Base-by-base conservation (phyloP, 2,888 invertebrate genomes). In the Platerodrilus igneus region DNA sequence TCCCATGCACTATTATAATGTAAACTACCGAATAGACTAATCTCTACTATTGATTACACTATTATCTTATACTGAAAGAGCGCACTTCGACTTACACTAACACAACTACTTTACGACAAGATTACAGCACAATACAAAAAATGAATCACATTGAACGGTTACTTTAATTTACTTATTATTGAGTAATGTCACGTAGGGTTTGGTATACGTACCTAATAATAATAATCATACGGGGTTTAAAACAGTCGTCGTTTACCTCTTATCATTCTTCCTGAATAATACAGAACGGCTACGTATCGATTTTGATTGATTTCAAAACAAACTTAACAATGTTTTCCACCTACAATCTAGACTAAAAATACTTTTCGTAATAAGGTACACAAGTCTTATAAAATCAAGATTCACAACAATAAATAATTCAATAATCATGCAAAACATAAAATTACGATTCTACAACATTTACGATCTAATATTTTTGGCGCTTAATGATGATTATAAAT, bases 401-500 rank as follows among this genome's bases (percentile, higher is more conserved):
- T 38, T 43, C 37, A 43, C 36, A 39, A 43, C 38, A 43, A 39
- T 35, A 37, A 43, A 35, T 13, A 37, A 34, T 23, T 22, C 15
- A 35, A 22, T 28, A 23, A 31, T 23, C 35, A 39, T 23, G 37
- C 28, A 48, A 47, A 50, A 42, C 45, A 42, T 41, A 51, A 43
- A 55, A 51, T 41, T 47, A 41, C 51, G 39, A 50, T 44, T 42
- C 59, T 64, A 64, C 62, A 63, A 66, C 66, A 66, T 62, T 60
- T 56, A 67, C 63, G 62, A 64, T 64, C n/a, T n/a, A n/a, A n/a
- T n/a, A n/a, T 66, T 66, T 66, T 67, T 67, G 66, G 65, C 66
- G 40, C 29, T 38, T 43, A 47, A 44, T 54, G 53, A 60, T 59
- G 54, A 58, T 59, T 59, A 62, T 59, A 63, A 63, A 63, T 66